phyloP scores from a whole-genome alignment of 2,113 vertebrate genomes.

The Oryzias woworae region DNA sequence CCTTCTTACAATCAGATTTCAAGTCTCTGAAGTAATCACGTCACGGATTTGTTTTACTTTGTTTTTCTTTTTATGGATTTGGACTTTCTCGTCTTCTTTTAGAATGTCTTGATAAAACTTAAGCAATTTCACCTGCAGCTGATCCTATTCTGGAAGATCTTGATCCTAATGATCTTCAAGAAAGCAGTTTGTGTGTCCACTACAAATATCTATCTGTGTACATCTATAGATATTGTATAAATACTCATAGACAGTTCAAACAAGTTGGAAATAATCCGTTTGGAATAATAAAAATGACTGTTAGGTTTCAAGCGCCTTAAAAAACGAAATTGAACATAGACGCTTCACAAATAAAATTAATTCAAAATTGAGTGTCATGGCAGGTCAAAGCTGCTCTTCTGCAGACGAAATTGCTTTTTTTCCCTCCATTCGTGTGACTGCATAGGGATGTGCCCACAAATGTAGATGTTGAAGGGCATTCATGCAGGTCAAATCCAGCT shows the following conservation, averaged over 20 bases:
- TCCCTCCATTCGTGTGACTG: constrained; percentile 8
- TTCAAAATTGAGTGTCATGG: no score
- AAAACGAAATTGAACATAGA: no score
- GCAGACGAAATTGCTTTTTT: no score
- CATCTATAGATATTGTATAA: background rate
- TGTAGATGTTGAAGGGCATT: constrained; percentile 9
- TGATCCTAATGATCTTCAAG: constrained; percentile 4
- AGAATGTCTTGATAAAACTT: background rate
- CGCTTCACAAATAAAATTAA: no score
- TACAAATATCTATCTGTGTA: constrained; percentile 24
- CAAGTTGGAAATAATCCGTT: no score
- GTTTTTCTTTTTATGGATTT: constrained; percentile 13
- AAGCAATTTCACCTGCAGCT: constrained; percentile 4
- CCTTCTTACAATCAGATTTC: constrained; percentile 4
- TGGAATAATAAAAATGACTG: no score
- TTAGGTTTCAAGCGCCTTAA: no score
- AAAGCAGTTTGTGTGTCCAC: constrained; percentile 21
- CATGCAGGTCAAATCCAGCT: constrained; percentile 41
- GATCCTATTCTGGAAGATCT: constrained; percentile 1
- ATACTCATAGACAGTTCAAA: no score
- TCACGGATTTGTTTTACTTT: constrained; percentile 13
- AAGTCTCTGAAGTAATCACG: constrained; percentile 4
- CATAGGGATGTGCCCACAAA: background rate
- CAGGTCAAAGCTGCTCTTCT: no score
- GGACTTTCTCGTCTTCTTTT: constrained; percentile 15